Evolutionary conservation across 2,797 vertebrate genomes (phyloP).

Genomic region (Sebastes nivosus): DNA sequence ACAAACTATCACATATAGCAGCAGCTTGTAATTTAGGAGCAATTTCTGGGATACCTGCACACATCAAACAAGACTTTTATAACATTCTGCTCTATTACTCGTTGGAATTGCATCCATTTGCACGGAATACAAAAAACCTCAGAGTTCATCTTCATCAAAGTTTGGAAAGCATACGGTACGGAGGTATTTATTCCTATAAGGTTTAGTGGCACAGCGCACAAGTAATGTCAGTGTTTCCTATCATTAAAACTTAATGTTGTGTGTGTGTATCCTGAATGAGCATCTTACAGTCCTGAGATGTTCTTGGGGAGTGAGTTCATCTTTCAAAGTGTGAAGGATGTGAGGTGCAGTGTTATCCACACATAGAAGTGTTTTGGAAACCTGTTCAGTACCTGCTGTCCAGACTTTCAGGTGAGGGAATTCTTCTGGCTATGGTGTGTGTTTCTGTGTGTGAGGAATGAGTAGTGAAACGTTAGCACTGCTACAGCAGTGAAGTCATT

Average conservation of each 20-base stretch:
- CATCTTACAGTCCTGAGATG: too few relatives aligned
- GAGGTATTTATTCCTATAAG: background rate
- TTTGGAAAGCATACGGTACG: background rate
- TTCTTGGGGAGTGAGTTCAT: background rate
- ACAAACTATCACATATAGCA: slow-evolving; percentile 27
- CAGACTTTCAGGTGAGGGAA: background rate
- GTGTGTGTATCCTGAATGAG: too few relatives aligned
- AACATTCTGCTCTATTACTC: slow-evolving; percentile 3
- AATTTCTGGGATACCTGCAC: slow-evolving; percentile 26
- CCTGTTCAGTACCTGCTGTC: background rate
- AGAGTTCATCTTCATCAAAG: background rate
- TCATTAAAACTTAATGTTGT: background rate
- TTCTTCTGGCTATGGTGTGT: background rate
- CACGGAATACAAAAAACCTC: slow-evolving; percentile 2
- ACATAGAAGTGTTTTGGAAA: slow-evolving; percentile 2
- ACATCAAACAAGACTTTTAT: background rate
- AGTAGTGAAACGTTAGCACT: background rate
- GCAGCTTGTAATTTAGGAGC: slow-evolving; percentile 15
- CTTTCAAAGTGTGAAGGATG: slow-evolving; percentile 2
- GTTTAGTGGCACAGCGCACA: background rate
- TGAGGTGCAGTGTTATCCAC: slow-evolving; percentile 8
- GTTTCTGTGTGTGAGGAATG: background rate
- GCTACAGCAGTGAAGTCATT: background rate
- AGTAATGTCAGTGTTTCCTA: background rate
- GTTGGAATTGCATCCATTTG: slow-evolving; percentile 21